Evolutionary conservation across 2,113 vertebrate species (phyloP).

Genomic region (Kryptolebias marmoratus): DNA sequence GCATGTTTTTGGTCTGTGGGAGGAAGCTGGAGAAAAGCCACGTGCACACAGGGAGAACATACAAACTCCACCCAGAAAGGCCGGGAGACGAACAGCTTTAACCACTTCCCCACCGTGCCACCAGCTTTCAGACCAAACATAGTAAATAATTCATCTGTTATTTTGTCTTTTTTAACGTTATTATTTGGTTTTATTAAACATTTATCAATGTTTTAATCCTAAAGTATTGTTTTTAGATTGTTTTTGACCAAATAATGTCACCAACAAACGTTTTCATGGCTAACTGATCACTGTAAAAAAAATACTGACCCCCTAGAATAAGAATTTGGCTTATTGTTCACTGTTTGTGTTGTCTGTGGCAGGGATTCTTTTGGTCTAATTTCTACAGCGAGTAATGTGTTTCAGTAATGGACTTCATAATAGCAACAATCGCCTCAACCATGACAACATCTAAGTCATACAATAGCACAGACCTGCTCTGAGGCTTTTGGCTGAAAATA

Average conservation of each 20-base stretch:
- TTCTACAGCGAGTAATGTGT: conserved; percentile 14
- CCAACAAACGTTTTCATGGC: neutral
- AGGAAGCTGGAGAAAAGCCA: no score
- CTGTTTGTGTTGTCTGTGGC: neutral
- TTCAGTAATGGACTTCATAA: conserved; percentile 26
- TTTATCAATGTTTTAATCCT: neutral
- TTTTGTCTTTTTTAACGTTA: neutral
- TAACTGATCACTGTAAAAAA: neutral
- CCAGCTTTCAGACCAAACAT: no score
- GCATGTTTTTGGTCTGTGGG: no score
- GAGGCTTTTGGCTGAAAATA: conserved; percentile 55
- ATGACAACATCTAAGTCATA: conserved; percentile 16
- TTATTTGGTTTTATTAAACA: neutral
- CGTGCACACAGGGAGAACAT: no score
- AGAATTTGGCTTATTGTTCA: neutral
- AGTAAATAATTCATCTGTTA: neutral
- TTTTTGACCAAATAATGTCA: neutral
- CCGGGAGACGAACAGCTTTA: no score
- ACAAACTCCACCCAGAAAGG: no score
- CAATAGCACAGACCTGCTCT: conserved; percentile 31
- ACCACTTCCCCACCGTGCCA: no score
- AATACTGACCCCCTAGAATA: neutral
- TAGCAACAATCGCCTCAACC: conserved; percentile 25
- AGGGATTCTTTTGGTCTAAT: conserved; percentile 1
- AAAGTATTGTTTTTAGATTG: neutral